phyloP scores from a whole-genome alignment of 2,113 vertebrate species.

The Pomatorhinus ruficollis region DNA sequence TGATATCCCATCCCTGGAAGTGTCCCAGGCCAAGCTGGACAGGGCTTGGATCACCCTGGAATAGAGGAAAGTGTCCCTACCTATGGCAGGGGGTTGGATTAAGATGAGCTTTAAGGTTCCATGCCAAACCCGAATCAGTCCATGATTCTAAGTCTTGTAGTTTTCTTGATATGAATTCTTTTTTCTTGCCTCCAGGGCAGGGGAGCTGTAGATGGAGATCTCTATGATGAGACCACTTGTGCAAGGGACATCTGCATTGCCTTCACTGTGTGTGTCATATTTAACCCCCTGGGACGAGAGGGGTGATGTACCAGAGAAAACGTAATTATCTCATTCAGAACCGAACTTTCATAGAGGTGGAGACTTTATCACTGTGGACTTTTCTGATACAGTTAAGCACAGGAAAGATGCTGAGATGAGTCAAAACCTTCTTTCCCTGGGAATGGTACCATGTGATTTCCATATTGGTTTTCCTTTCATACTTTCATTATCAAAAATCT shows the following conservation, averaged over 20 bases:
- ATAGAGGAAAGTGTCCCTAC: background rate
- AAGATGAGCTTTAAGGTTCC: background rate
- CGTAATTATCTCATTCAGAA: background rate
- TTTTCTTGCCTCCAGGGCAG: background rate
- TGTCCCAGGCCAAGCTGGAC: rapidly evolving
- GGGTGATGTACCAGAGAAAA: background rate
- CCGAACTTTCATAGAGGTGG: background rate
- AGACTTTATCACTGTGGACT: background rate
- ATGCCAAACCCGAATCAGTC: background rate
- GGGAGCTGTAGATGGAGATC: background rate
- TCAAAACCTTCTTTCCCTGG: background rate
- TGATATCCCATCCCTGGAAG: background rate
- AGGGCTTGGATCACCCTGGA: background rate
- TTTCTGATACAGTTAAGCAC: background rate
- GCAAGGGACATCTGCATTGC: background rate
- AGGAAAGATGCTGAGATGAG: background rate
- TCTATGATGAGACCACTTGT: rapidly evolving
- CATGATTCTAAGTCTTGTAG: background rate
- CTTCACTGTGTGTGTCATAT: background rate
- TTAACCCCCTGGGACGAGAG: background rate
- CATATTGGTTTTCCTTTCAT: background rate
- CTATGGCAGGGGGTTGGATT: background rate
- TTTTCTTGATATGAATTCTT: background rate
- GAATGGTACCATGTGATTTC: background rate
- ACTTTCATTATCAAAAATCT: background rate